Evolutionary conservation across 2,888 invertebrate genomes (phyloP).

Genomic region (Papilio gigon): DNA sequence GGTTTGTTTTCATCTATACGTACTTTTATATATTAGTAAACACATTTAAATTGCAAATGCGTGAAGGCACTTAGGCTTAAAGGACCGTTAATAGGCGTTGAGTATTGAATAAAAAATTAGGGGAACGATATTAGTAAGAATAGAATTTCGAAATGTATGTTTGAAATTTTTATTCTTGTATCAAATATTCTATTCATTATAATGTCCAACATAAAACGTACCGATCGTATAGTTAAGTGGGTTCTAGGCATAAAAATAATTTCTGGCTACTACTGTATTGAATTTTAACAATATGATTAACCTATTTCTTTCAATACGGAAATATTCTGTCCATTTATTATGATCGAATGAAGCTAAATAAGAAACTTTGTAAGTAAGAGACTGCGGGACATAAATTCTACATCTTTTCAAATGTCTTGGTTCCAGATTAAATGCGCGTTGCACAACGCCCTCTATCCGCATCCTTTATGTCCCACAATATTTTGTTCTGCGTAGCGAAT

Average conservation of each 20-base stretch:
- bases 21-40: slow-evolving; percentile 49
- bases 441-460: no score
- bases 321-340: no score
- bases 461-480: no score
- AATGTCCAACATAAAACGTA: not conserved
- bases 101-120: slow-evolving; percentile 57
- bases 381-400: no score
- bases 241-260: not conserved
- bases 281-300: not conserved
- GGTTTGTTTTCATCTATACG: slow-evolving; percentile 39
- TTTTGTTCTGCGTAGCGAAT: no score
- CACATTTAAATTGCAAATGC: slow-evolving; percentile 61
- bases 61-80: slow-evolving; percentile 52
- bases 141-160: not conserved
- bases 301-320: no score
- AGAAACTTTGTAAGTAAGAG: no score
- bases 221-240: not conserved
- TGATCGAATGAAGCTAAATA: no score
- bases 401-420: no score
- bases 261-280: not conserved
- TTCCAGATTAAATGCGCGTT: no score
- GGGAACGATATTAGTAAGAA: slow-evolving; percentile 26
- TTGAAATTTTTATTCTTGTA: slow-evolving; percentile 13
- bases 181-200: slow-evolving; percentile 19
- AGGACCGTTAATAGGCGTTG: slow-evolving; percentile 54